Evolutionary conservation across 2,888 invertebrate genomes (phyloP).

Genomic region (Ectobius pallidus): DNA sequence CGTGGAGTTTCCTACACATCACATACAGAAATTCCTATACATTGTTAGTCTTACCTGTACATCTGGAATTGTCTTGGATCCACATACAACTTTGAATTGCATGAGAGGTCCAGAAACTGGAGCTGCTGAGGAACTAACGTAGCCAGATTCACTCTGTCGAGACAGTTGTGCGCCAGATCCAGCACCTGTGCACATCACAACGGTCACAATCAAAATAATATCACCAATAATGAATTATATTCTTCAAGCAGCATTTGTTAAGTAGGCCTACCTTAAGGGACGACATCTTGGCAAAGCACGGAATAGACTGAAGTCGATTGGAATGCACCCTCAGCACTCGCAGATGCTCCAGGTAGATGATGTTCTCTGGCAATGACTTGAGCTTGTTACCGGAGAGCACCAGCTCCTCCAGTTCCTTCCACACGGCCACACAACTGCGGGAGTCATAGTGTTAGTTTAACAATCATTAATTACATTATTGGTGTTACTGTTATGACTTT

Average conservation of each 20-base stretch:
- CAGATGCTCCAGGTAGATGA: conserved; percentile 73
- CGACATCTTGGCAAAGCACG: conserved; percentile 75
- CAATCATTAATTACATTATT: not conserved
- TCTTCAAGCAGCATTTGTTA: too few relatives aligned
- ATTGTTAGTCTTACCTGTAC: conserved; percentile 66
- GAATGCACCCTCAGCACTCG: conserved; percentile 81
- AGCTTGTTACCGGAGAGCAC: conserved; percentile 83
- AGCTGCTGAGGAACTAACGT: conserved; percentile 75
- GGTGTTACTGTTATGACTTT: too few relatives aligned
- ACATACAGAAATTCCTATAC: too few relatives aligned
- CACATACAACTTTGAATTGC: conserved; percentile 80
- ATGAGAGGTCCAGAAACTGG: conserved; percentile 84
- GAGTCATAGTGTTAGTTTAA: too few relatives aligned
- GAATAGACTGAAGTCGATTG: conserved; percentile 76
- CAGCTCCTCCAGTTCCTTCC: conserved; percentile 81
- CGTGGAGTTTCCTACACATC: too few relatives aligned
- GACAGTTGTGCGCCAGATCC: conserved; percentile 84
- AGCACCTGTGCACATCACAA: conserved; percentile 58
- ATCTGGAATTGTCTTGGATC: conserved; percentile 82
- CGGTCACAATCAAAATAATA: too few relatives aligned
- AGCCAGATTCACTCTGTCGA: conserved; percentile 78
- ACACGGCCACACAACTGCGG: conserved; percentile 72
- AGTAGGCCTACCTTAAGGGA: conserved; percentile 64
- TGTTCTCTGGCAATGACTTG: conserved; percentile 74
- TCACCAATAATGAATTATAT: too few relatives aligned